Conservation (phyloP, 64 coral and sea anemone genomes). For the Porites lutea region DNA sequence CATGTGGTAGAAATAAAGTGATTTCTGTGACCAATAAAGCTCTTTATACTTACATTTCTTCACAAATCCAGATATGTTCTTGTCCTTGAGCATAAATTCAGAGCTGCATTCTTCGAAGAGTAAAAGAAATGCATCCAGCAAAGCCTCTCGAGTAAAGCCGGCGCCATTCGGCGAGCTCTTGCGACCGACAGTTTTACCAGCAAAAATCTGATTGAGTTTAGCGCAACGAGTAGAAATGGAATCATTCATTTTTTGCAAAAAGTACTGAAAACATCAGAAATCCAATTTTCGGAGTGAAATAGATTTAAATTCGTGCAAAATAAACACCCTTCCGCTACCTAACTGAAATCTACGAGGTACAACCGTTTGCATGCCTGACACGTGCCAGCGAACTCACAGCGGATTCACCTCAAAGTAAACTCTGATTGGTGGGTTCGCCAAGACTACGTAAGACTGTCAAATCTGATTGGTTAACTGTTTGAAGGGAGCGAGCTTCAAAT, state of each 20-base stretch:
- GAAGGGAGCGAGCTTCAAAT: slow-evolving; percentile 44
- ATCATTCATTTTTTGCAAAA: slow-evolving; percentile 64
- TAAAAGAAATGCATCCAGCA: slow-evolving; percentile 95
- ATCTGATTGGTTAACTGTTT: slow-evolving; percentile 10
- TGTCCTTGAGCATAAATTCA: slow-evolving; percentile 85
- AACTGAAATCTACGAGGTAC: background rate
- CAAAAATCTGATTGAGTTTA: slow-evolving; percentile 90
- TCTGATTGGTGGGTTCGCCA: slow-evolving; percentile 19
- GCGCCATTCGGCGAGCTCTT: background rate
- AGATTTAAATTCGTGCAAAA: slow-evolving; percentile 4
- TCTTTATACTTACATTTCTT: slow-evolving; percentile 90
- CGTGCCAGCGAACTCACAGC: slow-evolving; percentile 1
- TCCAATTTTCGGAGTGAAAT: slow-evolving; percentile 3
- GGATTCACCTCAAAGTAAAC: background rate
- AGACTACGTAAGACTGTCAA: background rate
- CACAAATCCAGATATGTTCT: slow-evolving; percentile 86
- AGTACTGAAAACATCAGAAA: slow-evolving; percentile 31
- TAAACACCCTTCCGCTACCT: background rate
- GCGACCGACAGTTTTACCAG: slow-evolving; percentile 75
- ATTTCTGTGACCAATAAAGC: background rate
- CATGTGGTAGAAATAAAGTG: background rate
- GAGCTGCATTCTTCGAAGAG: slow-evolving; percentile 96
- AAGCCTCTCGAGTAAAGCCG: slow-evolving; percentile 71
- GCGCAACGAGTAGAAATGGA: slow-evolving; percentile 86
- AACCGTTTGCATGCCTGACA: slow-evolving; percentile 35